Percentiles rank a stretch among this genome's conserved stretches.
Conservation (phyloP, 1,140 invertebrate genomes). For the Drusus annulatus region DNA sequence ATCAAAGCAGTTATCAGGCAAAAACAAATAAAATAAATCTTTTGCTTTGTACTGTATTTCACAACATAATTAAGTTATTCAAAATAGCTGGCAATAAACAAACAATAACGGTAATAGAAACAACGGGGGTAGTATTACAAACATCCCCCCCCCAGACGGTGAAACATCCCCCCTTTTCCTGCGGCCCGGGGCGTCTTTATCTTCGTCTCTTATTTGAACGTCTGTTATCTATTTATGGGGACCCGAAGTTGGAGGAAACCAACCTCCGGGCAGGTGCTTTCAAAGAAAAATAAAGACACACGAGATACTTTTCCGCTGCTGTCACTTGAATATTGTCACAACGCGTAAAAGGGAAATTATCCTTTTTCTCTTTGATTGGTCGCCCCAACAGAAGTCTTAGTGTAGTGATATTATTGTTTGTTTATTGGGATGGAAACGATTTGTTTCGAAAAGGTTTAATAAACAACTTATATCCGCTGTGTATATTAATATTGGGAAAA, state of each 20-base stretch:
- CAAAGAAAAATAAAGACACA: conserved; percentile 17
- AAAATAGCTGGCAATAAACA: conserved; percentile 35
- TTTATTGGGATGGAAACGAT: no score
- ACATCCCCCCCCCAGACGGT: not conserved
- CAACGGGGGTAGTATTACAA: conserved; percentile 18
- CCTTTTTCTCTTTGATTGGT: no score
- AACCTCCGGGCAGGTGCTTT: conserved; percentile 42
- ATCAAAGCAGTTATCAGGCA: not conserved
- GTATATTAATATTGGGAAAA: no score
- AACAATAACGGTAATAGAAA: conserved; percentile 36
- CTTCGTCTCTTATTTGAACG: conserved; percentile 55
- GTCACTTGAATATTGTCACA: conserved; percentile 30
- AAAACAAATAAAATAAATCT: not conserved
- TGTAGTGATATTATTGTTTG: no score
- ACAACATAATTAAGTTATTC: conserved; percentile 29
- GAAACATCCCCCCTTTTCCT: not conserved
- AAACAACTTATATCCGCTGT: no score
- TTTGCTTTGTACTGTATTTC: not conserved
- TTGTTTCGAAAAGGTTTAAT: no score
- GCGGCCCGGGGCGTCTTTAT: conserved; percentile 49
- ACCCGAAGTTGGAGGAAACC: conserved; percentile 43
- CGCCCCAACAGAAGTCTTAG: no score
- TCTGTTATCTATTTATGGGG: conserved; percentile 57
- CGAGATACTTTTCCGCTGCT: not conserved
- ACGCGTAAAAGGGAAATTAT: not conserved